Base-by-base conservation (phyloP, 2,113 vertebrate species). In the Takifugu bimaculatus region DNA sequence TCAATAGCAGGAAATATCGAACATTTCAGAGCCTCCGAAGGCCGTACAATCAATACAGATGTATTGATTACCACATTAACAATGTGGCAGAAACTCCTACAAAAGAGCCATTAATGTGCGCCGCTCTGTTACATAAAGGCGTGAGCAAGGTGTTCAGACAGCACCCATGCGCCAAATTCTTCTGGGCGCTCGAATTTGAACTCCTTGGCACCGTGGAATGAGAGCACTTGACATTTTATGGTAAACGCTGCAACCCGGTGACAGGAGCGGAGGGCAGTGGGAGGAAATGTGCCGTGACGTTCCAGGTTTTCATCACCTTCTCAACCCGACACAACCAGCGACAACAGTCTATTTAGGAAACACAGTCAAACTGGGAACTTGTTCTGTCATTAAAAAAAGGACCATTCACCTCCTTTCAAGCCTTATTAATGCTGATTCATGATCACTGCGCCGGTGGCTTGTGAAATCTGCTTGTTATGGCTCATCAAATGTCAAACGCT, bases 101-200 rank as follows among this genome's bases (percentile, higher is more conserved):
- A 81, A 60, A 70, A 55, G 74, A 67, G 58, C 63, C 60, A 51
- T 67, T 68, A 29, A 60, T 65, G 52, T 45, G 55, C 42, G 56
- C 65, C 56, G 35, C 51, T 65, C 82, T 85, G 70, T 54, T 35
- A 35, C 32, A 47, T 72, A 81, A 85, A 48, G 32, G 65, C 50
- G 70, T 13, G 50, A 74, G 77, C 60, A 60, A 80, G 81, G 72
- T 78, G 79, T 79, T 82, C 68, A 65, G 44, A 53, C 67, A 54
- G 72, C 82, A 75, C 78, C 63, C 47, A 64, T 61, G 53, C 35
- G 54, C 60, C 60, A 85, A 76, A 75, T 79, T 82, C 65, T 80
- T 75, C 70, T 25, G 20, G 50, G 72, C 60, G 52, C 70, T 83
- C 28, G 57, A 85, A 83, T 77, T 79, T 77, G 68, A 83, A 72